Evolutionary conservation across 2,113 vertebrate species (phyloP), one percentile per base, ranked within the genome.

Genomic region (Grus americana): DNA sequence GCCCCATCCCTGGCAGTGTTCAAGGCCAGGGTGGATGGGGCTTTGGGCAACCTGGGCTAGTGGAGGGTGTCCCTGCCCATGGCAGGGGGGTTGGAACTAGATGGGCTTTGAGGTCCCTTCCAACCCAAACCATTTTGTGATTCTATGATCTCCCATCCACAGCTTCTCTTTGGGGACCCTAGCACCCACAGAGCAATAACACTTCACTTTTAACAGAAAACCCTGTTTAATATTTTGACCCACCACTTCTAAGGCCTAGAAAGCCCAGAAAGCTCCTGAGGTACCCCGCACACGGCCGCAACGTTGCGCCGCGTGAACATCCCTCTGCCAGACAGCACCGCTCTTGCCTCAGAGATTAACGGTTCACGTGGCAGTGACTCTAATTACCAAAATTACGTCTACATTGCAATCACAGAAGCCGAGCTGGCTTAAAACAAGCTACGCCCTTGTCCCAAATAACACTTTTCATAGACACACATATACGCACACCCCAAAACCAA

Each of bases 281-380:
- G n/a, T 29, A 15, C 30, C 85, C 22, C 5, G 2, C 30, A 11
- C n/a, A 5, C 2, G 1, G 9, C 47, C 10, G 5, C 58, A 44
- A 17, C 14, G 1, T 0, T 17, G 65, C 68, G 13, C 22, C 8
- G 2, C 11, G 0, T 15, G 40, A 76, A 44, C 38, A 23, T 26
- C 62, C 63, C 58, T 90, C 24, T 72, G 68, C 49, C 73, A 57
- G 68, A 27, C 29, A 26, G 89, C 66, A 73, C 18, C 7, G 0
- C 15, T 38, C 36, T 24, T 23, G 15, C 73, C 88, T 47, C 63
- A 18, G 58, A 22, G 29, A 36, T 30, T 11, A 74, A 49, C 3
- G 21, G 15, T 15, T 80, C 24, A 4, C 1, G 22, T 8, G 12
- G 34, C 74, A 57, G 32, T 0, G 8, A 68, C 36, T 50, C 58